phyloP scores from a whole-genome alignment of 2,797 vertebrate species.

The Tragelaphus eurycerus region DNA sequence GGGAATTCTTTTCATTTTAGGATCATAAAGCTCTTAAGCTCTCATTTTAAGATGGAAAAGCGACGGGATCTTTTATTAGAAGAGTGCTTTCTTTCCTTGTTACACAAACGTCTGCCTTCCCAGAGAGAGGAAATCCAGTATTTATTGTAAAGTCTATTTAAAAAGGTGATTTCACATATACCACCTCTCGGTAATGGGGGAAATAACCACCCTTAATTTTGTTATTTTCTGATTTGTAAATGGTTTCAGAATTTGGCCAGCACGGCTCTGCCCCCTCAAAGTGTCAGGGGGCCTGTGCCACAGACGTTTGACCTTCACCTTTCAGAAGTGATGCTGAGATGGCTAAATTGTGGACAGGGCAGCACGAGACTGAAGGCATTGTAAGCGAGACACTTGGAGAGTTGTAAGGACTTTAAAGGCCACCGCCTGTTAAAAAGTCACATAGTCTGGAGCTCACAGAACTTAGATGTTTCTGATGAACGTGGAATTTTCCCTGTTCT shows the following conservation, averaged over 20 bases:
- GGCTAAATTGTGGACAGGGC: slow-evolving; percentile 47
- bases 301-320: slow-evolving; percentile 62
- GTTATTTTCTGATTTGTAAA: slow-evolving; percentile 69
- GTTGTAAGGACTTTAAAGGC: slow-evolving; percentile 59
- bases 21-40: slow-evolving; percentile 8
- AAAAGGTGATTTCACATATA: slow-evolving; percentile 43
- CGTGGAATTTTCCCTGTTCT: slow-evolving; percentile 21
- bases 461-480: slow-evolving; percentile 55
- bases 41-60: slow-evolving; percentile 63
- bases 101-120: slow-evolving; percentile 14
- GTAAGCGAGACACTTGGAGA: slow-evolving; percentile 71
- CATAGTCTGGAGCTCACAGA: slow-evolving; percentile 50
- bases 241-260: slow-evolving; percentile 26
- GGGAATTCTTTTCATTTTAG: background rate
- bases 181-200: background rate
- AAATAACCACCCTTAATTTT: slow-evolving; percentile 62
- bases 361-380: background rate
- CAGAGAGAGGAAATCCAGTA: slow-evolving; percentile 24
- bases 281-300: background rate
- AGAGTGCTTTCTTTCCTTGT: slow-evolving; percentile 37
- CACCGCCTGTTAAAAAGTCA: slow-evolving; percentile 57
- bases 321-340: slow-evolving; percentile 55
- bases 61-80: slow-evolving; percentile 13
- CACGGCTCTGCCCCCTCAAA: slow-evolving; percentile 4
- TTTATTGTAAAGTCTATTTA: slow-evolving; percentile 7